Base-by-base conservation (phyloP, 1,140 invertebrate species). In the Apis dorsata region DNA sequence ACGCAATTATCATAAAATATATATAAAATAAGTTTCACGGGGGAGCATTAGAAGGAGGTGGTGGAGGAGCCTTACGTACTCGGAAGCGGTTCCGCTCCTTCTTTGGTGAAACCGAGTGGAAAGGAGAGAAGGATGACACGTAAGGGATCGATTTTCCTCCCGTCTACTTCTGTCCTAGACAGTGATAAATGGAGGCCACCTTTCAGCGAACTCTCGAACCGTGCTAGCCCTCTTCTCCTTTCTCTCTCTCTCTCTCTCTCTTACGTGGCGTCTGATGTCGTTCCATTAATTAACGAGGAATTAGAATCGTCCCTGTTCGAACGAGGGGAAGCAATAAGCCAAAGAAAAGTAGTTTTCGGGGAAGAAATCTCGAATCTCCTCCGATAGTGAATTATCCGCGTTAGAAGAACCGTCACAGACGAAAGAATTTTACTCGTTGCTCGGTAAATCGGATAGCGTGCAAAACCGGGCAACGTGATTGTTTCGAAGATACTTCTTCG, bases 91-190 rank as follows among this genome's bases (percentile, higher is more conserved):
- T 65, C 66, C 79, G 59, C 62, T 81, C 70, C 70, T 77, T 51
- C 77, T 24, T 65, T 57, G 53, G 53, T 68, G 74, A 80, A 78
- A 79, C 69, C 73, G 83, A 85, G 63, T 28, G 76, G 79, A 88
- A 87, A 81, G 81, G 73, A 83, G 83, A 80, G 69, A 84, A 88
- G 85, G 84, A 91, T 90, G 86, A 87, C 87, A 88, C 86, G 84
- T 85, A 84, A 76, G 88, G 87, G 88, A 93, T 93, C 92, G 91
- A 93, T 93, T 93, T 90, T 92, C 88, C 79, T 86, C 79, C 82
- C 86, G 90, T 92, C 91, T 92, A 91, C 89, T 91, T 91, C 90
- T 93, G 92, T 90, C 84, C 79, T 74, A 83, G 92, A 93, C 93
- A 93, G 90, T 94, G 93, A 93, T 90, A 91, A 93, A 93, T 93